Base-by-base conservation (phyloP, 2,113 vertebrate species). In the Ophiodon elongatus region DNA sequence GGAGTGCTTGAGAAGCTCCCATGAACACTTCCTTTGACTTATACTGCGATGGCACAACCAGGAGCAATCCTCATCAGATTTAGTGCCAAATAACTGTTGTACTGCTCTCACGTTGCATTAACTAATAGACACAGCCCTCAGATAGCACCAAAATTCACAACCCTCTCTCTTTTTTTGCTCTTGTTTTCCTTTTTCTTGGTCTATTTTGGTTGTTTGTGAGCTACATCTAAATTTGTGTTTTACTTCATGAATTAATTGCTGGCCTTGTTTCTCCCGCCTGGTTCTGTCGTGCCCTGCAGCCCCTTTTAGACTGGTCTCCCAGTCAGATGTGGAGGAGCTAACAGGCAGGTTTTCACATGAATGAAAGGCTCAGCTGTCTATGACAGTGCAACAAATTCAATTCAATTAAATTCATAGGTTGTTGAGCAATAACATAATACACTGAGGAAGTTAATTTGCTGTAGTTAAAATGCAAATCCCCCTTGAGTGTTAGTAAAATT, bases 121-220 rank as follows among this genome's bases (percentile, higher is more conserved):
- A 78, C 69, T 88, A 89, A 90, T 21, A 83, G 47, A 91, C 88
- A 50, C 78, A 69, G 76, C 74, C 77, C 76, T 86, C 56, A 63
- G 25, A 87, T 25, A 67, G 29, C 45, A 33, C 47, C 37, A 3
- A 13, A 21, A 37, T 71, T 81, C 39, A 76, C 56, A 76, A 41
- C 57, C 33, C 27, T 60, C 69, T 59, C 29, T 85, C 54, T 65
- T 41, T 57, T 31, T 2, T 1, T 66, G 8, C 31, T 64, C 39
- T 23, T 82, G 17, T 67, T 52, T 39, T 54, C 0, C 27, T 23
- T 50, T 21, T 37, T 43, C 43, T 33, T 59, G 5, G 11, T 85
- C 29, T 83, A 39, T 77, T 75, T 83, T 62, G 57, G n/a, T 33
- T 68, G 47, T 85, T 76, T 47, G n/a, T 73, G 27, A 69, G 69